Evolutionary conservation across 1,140 invertebrate genomes (phyloP).

Genomic region (Hycleus phaleratus): DNA sequence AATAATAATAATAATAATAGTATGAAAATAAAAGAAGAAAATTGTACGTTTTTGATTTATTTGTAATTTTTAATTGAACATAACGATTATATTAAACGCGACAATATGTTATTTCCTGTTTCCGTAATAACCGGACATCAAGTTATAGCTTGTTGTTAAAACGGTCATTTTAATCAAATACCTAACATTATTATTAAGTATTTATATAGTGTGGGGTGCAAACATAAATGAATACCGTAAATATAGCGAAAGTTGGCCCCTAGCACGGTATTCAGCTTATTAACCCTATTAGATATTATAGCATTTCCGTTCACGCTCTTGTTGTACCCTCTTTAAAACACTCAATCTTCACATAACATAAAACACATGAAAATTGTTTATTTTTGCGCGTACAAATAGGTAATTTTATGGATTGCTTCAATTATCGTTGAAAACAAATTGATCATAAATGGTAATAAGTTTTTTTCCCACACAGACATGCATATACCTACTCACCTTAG

Average conservation of each 20-base stretch:
- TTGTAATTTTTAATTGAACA: too few species aligned
- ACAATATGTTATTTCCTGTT: too few species aligned
- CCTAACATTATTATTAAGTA: constrained; percentile 11
- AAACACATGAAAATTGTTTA: constrained; percentile 1
- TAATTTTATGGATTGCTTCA: not conserved
- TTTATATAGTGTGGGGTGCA: constrained; percentile 6
- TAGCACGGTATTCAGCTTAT: constrained; percentile 18
- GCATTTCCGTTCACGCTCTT: constrained; percentile 10
- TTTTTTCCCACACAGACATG: not conserved
- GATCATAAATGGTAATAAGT: constrained; percentile 6
- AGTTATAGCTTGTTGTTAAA: not conserved
- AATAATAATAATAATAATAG: too few species aligned
- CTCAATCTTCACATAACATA: not conserved
- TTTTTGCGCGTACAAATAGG: not conserved
- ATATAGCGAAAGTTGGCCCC: constrained; percentile 1
- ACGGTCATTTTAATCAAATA: constrained; percentile 8
- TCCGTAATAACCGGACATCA: too few species aligned
- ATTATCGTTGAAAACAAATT: constrained; percentile 7
- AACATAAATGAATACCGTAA: constrained; percentile 16
- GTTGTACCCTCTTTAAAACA: constrained; percentile 1
- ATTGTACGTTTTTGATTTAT: too few species aligned
- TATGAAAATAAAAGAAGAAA: too few species aligned
- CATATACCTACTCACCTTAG: not conserved
- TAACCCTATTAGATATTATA: constrained; percentile 16
- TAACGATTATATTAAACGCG: too few species aligned